These are phyloP conservation scores for Gadus chalcogrammus DNA, from an alignment of 2,113 vertebrate genomes.

Conservation along the genomic window DNA sequence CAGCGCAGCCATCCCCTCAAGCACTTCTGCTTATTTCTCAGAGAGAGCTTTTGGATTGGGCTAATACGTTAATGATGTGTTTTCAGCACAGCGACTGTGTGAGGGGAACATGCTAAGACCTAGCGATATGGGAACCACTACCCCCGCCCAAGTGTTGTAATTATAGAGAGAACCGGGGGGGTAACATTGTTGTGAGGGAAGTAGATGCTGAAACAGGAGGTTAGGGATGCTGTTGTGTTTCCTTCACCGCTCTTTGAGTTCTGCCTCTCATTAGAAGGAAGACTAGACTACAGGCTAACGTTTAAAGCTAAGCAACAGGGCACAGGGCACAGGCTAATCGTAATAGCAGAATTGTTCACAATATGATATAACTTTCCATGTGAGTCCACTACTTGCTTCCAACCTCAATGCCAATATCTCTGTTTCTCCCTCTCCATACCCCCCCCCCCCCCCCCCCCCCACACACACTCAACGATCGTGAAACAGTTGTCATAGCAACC, in stretches of 20 bases:
- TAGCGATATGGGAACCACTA: neutral
- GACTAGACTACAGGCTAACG: no score
- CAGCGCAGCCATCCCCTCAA: neutral
- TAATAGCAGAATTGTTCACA: constrained; percentile 27
- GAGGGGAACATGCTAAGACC: neutral
- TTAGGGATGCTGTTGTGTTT: no score
- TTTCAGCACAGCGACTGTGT: neutral
- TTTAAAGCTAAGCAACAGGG: no score
- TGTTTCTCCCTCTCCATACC: neutral
- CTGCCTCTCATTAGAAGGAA: no score
- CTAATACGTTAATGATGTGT: neutral
- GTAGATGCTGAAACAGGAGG: no score
- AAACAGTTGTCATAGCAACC: constrained; percentile 67
- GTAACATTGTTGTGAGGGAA: no score
- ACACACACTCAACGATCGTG: constrained; percentile 34
- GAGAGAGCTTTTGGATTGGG: neutral
- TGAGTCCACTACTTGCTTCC: neutral
- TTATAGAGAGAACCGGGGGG: no score
- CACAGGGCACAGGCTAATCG: constrained; percentile 17
- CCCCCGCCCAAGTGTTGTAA: neutral
- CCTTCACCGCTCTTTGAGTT: no score
- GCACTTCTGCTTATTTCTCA: neutral
- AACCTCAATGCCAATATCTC: no score
- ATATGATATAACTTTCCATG: constrained; percentile 35
- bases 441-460: neutral